phyloP scores from a whole-genome alignment of 2,797 vertebrate species.

The Iguana delicatissima region DNA sequence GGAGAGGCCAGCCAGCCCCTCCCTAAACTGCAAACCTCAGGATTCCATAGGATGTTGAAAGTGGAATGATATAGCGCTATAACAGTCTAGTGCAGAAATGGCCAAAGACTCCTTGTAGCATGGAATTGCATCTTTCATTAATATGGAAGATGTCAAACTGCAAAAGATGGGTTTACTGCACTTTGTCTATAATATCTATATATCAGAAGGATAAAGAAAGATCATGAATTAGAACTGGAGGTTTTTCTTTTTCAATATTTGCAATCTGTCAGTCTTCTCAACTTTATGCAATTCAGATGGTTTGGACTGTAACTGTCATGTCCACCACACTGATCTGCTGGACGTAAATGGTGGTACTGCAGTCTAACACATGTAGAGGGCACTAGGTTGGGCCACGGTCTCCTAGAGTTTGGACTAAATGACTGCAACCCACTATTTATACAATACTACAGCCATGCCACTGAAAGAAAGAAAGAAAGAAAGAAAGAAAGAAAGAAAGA shows the following conservation, averaged over 20 bases:
- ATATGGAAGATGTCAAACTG: background rate
- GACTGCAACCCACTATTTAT: background rate
- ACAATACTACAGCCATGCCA: background rate
- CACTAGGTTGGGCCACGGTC: background rate
- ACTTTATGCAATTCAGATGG: background rate
- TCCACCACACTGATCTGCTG: no score
- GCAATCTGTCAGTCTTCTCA: background rate
- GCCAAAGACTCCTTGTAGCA: background rate
- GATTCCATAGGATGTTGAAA: no score
- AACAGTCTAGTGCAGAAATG: no score
- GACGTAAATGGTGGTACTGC: background rate
- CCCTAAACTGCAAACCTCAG: no score
- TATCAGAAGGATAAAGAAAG: no score
- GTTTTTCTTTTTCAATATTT: background rate
- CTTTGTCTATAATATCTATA: background rate
- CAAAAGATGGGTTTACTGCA: background rate
- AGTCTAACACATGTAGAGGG: background rate
- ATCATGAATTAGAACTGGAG: background rate
- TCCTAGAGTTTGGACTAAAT: background rate
- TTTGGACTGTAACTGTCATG: background rate
- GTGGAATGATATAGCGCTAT: no score
- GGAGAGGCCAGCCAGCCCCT: no score
- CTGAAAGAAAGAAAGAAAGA: background rate
- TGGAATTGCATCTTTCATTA: background rate
- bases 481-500: no score